Percentiles rank a stretch among this genome's conserved stretches.
phyloP scores from a whole-genome alignment of 2,797 vertebrate species.

The Fistularia tabacaria region DNA sequence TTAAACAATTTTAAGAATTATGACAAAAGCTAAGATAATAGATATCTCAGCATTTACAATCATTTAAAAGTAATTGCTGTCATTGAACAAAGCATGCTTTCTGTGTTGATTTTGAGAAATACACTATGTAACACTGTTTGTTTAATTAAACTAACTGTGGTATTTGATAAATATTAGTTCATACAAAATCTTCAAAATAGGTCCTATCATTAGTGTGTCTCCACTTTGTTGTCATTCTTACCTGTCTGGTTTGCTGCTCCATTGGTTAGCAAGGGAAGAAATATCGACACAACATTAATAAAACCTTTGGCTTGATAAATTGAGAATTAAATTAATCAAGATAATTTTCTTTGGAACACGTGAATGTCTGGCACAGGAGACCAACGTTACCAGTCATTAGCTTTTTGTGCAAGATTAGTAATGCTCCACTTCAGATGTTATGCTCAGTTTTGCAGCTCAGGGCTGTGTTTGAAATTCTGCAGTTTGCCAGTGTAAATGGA shows the following conservation, averaged over 20 bases:
- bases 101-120: too few relatives aligned
- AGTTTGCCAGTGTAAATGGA: slow-evolving; percentile 65
- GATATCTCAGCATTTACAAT: too few relatives aligned
- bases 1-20: too few relatives aligned
- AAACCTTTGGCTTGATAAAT: slow-evolving; percentile 54
- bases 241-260: slow-evolving; percentile 99
- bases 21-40: too few relatives aligned
- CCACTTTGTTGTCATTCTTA: slow-evolving; percentile 73
- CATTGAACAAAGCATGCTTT: too few relatives aligned
- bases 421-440: slow-evolving; percentile 54
- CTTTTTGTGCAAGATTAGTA: slow-evolving; percentile 46
- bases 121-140: neutral
- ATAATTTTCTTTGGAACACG: slow-evolving; percentile 25
- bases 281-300: slow-evolving; percentile 79
- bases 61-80: too few relatives aligned
- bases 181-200: slow-evolving; percentile 3
- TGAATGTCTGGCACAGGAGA: neutral
- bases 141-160: slow-evolving; percentile 1
- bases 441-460: slow-evolving; percentile 60
- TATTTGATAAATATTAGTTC: slow-evolving; percentile 1
- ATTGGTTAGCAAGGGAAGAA: slow-evolving; percentile 84
- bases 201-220: slow-evolving; percentile 19
- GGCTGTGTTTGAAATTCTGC: slow-evolving; percentile 49
- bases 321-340: slow-evolving; percentile 45
- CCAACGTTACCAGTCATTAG: slow-evolving; percentile 45